These are phyloP conservation scores for Leptopilina boulardi DNA, from an alignment of 1,140 invertebrate species.

Conservation along the genomic window DNA sequence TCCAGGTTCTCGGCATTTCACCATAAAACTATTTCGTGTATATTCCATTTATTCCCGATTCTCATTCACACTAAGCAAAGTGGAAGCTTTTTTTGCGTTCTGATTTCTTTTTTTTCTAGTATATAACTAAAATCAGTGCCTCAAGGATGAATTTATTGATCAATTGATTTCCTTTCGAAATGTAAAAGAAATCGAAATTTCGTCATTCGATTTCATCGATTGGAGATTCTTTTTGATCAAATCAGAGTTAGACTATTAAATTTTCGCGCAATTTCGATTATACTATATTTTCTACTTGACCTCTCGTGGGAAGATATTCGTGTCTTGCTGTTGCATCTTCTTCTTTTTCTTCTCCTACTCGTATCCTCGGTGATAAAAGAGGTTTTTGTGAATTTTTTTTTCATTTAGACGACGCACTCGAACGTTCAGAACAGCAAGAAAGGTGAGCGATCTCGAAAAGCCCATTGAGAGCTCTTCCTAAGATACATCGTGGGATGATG, in stretches of 20 bases:
- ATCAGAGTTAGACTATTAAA: background rate
- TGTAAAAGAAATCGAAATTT: background rate
- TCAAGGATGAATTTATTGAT: no score
- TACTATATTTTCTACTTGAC: constrained; percentile 16
- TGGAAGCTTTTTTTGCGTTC: constrained; percentile 24
- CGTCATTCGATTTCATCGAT: background rate
- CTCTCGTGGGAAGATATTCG: background rate
- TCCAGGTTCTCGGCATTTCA: constrained; percentile 23
- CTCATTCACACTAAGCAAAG: constrained; percentile 28
- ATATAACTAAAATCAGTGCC: constrained; percentile 7
- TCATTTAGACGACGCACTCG: constrained; percentile 9
- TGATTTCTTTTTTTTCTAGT: background rate
- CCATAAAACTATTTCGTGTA: background rate
- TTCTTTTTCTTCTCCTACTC: background rate
- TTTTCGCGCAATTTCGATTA: background rate
- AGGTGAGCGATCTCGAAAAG: constrained; percentile 65
- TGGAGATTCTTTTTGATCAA: background rate
- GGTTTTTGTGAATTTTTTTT: background rate
- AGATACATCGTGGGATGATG: constrained; percentile 67
- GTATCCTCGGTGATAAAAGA: background rate
- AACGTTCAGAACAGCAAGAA: constrained; percentile 38
- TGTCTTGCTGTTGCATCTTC: background rate
- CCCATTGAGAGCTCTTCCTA: constrained; percentile 65
- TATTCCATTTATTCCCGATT: constrained; percentile 21
- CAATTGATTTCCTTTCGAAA: background rate